These are phyloP conservation scores for Epinephelus moara DNA, from an alignment of 2,113 vertebrate genomes.

Conservation along the genomic window DNA sequence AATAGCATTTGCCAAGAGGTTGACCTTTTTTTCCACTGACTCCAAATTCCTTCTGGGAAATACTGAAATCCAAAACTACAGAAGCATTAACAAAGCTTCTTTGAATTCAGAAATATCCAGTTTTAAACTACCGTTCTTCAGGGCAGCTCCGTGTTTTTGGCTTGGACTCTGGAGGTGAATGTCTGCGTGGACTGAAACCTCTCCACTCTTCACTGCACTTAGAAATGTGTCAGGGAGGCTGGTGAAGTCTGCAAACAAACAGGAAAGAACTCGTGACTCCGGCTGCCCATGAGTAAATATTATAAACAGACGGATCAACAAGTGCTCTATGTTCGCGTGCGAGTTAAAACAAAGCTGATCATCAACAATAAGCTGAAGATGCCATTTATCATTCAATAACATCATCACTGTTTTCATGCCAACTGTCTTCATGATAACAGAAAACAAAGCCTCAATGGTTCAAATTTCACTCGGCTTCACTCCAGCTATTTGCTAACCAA, in stretches of 20 bases:
- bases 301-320: not conserved
- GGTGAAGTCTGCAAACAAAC: slow-evolving; percentile 78
- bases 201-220: slow-evolving; percentile 85
- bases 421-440: slow-evolving; percentile 9
- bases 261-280: slow-evolving; percentile 24
- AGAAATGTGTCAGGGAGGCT: slow-evolving; percentile 86
- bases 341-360: not conserved
- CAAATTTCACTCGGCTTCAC: slow-evolving; percentile 33
- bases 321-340: not conserved
- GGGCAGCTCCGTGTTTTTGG: slow-evolving; percentile 79
- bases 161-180: slow-evolving; percentile 82
- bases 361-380: not conserved
- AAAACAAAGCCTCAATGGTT: slow-evolving; percentile 17
- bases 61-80: not conserved
- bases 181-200: slow-evolving; percentile 86
- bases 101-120: not conserved
- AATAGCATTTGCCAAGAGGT: not conserved
- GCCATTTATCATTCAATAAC: not conserved
- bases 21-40: no score
- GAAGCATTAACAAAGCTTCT: slow-evolving; percentile 13
- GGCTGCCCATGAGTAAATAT: slow-evolving; percentile 31
- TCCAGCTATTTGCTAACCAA: slow-evolving; percentile 21
- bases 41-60: not conserved
- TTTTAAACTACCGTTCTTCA: slow-evolving; percentile 78
- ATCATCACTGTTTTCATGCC: not conserved